Evolutionary conservation across 2,888 invertebrate genomes (phyloP).

Genomic region (Conomelus anceps): DNA sequence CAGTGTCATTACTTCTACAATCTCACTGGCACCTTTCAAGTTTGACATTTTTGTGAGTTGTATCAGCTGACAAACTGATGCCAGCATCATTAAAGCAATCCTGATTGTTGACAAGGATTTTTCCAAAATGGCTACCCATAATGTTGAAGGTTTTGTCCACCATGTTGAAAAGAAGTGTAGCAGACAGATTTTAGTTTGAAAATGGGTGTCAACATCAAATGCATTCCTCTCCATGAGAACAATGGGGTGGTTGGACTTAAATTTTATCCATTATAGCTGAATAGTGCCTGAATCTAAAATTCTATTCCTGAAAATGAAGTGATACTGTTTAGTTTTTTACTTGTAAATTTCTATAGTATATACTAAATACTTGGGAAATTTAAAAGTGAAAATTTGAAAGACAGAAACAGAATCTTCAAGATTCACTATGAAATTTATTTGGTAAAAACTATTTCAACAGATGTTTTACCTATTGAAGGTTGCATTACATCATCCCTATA

Average conservation of each 20-base stretch:
- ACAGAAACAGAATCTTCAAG: neutral
- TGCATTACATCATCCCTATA: neutral
- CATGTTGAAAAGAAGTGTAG: neutral
- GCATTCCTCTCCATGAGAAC: neutral
- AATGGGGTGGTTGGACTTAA: neutral
- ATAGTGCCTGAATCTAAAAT: neutral
- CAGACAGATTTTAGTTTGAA: neutral
- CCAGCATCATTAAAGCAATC: neutral
- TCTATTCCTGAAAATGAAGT: neutral
- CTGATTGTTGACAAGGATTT: neutral
- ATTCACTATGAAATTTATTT: neutral
- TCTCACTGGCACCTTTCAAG: neutral
- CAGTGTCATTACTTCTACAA: neutral
- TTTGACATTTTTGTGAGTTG: neutral
- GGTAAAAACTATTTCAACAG: neutral
- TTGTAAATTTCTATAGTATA: too few relatives aligned
- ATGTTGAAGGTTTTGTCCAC: neutral
- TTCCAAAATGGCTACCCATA: neutral
- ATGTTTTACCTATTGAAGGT: neutral
- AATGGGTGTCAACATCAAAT: neutral
- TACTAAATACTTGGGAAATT: too few relatives aligned
- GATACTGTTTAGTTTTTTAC: too few relatives aligned
- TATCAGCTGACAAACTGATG: neutral
- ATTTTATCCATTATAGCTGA: neutral
- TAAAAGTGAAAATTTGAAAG: too few relatives aligned